Evolutionary conservation across 2,113 vertebrate genomes (phyloP).

Genomic region (Aspiorhynchus laticeps): DNA sequence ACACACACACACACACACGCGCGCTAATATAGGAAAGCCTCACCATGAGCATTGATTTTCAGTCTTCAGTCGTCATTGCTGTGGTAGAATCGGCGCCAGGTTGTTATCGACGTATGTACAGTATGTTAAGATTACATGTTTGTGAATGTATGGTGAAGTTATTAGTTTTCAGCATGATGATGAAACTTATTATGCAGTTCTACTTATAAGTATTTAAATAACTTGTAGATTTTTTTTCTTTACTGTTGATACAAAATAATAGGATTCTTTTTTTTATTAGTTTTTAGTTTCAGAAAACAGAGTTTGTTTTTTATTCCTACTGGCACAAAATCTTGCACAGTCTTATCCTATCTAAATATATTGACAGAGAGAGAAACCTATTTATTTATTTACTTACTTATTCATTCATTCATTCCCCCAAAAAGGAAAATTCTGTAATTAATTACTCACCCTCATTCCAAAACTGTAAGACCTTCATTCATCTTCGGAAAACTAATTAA

Average conservation of each 20-base stretch:
- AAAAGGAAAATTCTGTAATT: too few relatives aligned
- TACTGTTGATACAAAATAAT: not conserved
- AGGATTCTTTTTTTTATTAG: not conserved
- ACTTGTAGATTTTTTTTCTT: not conserved
- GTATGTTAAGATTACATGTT: not conserved
- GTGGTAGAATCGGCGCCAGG: not conserved
- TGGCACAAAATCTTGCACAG: too few relatives aligned
- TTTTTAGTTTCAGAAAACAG: too few relatives aligned
- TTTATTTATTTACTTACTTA: too few relatives aligned
- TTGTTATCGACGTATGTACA: not conserved
- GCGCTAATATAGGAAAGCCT: not conserved
- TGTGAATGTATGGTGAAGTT: not conserved
- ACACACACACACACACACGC: not conserved
- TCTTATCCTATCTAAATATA: too few relatives aligned
- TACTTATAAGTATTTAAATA: not conserved
- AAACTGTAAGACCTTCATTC: too few relatives aligned
- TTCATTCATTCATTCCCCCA: too few relatives aligned
- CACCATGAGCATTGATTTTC: conserved; percentile 21
- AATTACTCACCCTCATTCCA: too few relatives aligned
- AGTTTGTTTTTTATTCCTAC: too few relatives aligned
- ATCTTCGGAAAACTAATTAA: too few relatives aligned
- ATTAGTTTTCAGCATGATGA: not conserved
- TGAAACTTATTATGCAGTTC: not conserved
- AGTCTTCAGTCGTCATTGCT: not conserved
- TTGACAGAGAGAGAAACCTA: too few relatives aligned